phyloP scores from a whole-genome alignment of 1,140 invertebrate genomes.

The Orchestia grillus region DNA sequence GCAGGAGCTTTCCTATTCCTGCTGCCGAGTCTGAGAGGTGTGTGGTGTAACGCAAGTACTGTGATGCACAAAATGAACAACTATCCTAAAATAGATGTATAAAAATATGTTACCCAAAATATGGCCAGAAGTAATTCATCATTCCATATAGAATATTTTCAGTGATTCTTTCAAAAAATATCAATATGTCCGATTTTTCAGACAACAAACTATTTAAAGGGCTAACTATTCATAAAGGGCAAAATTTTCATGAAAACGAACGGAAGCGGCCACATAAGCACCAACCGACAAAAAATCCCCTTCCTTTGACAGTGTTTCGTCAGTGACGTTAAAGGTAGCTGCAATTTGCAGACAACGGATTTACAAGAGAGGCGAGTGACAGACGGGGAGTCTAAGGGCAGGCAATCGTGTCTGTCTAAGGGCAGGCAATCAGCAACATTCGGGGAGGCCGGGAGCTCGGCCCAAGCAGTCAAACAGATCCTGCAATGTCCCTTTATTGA shows the following conservation, averaged over 20 bases:
- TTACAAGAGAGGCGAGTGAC: background rate
- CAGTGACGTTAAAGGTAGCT: background rate
- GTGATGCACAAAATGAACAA: too few relatives aligned
- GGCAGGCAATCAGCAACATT: background rate
- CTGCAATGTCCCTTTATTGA: background rate
- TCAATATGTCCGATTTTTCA: too few relatives aligned
- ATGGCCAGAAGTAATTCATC: too few relatives aligned
- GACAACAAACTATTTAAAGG: too few relatives aligned
- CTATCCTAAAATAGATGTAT: too few relatives aligned
- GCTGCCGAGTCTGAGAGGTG: too few relatives aligned
- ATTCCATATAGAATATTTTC: too few relatives aligned
- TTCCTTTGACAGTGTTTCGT: background rate
- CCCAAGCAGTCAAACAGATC: background rate
- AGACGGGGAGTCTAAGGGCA: background rate
- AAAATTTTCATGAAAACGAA: background rate
- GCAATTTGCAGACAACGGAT: background rate
- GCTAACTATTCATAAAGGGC: too few relatives aligned
- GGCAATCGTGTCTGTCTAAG: background rate
- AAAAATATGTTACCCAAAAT: too few relatives aligned
- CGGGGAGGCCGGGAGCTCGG: background rate
- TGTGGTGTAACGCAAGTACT: too few relatives aligned
- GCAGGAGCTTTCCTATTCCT: too few relatives aligned
- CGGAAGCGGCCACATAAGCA: background rate
- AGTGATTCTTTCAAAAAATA: too few relatives aligned
- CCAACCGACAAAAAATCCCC: background rate